Percentiles rank a stretch among this genome's conserved stretches.
Conservation (phyloP, 1,140 invertebrate genomes). For the Pogonus chalceus region DNA sequence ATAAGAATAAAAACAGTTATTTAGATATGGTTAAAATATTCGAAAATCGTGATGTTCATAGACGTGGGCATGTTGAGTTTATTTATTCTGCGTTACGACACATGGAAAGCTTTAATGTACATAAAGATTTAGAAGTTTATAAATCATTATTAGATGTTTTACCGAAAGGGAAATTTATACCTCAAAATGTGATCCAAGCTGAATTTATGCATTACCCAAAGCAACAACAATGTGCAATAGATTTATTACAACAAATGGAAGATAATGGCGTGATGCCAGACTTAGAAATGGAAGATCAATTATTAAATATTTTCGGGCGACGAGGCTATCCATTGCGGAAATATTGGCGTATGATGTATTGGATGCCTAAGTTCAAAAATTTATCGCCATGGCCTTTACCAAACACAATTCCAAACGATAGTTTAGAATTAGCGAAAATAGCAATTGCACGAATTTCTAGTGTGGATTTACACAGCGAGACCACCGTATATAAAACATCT, state of each 20-base stretch:
- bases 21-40: slow-evolving; percentile 65
- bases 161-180: slow-evolving; percentile 83
- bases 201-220: slow-evolving; percentile 89
- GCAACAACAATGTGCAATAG: slow-evolving; percentile 85
- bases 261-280: slow-evolving; percentile 85
- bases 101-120: slow-evolving; percentile 84
- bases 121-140: slow-evolving; percentile 85
- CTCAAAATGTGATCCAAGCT: slow-evolving; percentile 68
- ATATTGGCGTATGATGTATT: slow-evolving; percentile 89
- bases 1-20: slow-evolving; percentile 65
- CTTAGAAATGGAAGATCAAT: slow-evolving; percentile 69
- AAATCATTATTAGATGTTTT: slow-evolving; percentile 84
- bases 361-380: slow-evolving; percentile 96
- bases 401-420: slow-evolving; percentile 58
- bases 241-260: slow-evolving; percentile 86
- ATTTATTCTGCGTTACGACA: slow-evolving; percentile 78
- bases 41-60: slow-evolving; percentile 44
- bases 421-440: slow-evolving; percentile 70
- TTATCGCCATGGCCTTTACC: slow-evolving; percentile 83
- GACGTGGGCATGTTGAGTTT: slow-evolving; percentile 84
- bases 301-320: slow-evolving; percentile 76
- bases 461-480: slow-evolving; percentile 66
- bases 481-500: slow-evolving; percentile 59
- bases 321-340: slow-evolving; percentile 70
- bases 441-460: slow-evolving; percentile 79